Base-by-base conservation (phyloP, 2,888 invertebrate genomes). In the Drosophila mulleri region DNA sequence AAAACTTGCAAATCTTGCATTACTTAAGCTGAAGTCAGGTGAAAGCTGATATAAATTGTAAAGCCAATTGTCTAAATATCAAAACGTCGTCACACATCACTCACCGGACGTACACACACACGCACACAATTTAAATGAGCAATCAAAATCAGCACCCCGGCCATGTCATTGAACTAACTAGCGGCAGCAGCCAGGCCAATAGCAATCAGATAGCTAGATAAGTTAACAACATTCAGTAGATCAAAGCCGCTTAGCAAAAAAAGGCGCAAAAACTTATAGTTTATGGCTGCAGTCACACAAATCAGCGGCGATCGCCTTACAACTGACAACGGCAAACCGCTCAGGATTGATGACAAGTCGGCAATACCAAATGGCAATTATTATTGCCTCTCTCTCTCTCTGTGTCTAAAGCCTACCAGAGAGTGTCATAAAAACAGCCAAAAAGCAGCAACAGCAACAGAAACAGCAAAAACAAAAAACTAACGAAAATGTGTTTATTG, bases 341-440 rank as follows among this genome's bases (percentile, higher is more conserved):
- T 83, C 74, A 74, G 85, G 85, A 89, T 87, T 84, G 89, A 89
- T 84, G 84, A 89, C 84, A 89, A 83, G 72, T 66, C 77, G 64
- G 53, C 69, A 78, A 79, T 82, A 64, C 71, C 83, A 65, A 82
- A 85, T 80, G 84, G 57, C 89, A 84, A 84, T 89, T 87, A 83
- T 75, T 72, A 81, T 23, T 18, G 11, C n/a, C 9, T 37, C 35
- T 37, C 35, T 53, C 16, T n/a, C 67, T 57, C 20, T 54, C 12
- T 37, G 1, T 39, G 7, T 20, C 23, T 44, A 65, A 65, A 62
- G 80, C 75, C 80, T 74, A 65, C 79, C 62, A 60, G 79, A 74
- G 45, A 75, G 76, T 83, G 83, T 76, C 71, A 83, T 85, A 73
- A 82, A 82, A 81, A 74, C 61, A 59, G 76, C 50, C 79, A 67